These are phyloP conservation scores for Acrocephalus arundinaceus DNA, from an alignment of 2,113 vertebrate genomes.

Conservation along the genomic window DNA sequence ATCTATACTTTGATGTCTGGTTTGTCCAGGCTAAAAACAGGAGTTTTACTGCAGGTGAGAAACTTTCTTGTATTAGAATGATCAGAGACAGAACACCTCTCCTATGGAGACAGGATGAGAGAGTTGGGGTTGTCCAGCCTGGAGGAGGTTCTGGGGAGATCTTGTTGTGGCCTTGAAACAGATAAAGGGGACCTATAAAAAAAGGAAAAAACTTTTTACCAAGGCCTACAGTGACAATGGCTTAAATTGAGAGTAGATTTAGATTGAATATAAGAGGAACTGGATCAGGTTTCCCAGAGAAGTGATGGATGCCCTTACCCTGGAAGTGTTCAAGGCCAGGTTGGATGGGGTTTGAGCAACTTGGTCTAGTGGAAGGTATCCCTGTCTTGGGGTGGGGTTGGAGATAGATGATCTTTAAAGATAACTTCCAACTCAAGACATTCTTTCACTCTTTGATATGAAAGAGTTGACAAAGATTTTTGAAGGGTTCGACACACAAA, in stretches of 20 bases:
- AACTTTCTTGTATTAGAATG: not conserved
- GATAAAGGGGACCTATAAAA: not conserved
- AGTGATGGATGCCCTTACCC: not conserved
- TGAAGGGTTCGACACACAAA: not conserved
- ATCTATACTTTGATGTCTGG: not conserved
- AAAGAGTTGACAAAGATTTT: not conserved
- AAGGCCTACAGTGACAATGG: not conserved
- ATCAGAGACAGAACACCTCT: not conserved
- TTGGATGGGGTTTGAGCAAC: not conserved
- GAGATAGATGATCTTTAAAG: not conserved
- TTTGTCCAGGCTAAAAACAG: not conserved
- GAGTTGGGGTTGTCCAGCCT: not conserved
- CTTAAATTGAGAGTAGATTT: not conserved
- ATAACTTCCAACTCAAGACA: not conserved
- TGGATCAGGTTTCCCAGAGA: not conserved
- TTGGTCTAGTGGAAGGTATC: not conserved
- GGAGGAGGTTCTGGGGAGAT: not conserved
- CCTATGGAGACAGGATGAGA: not conserved
- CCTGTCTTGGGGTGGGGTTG: fast-evolving
- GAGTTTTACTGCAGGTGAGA: not conserved
- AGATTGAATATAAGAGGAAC: not conserved
- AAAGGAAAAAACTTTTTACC: not conserved
- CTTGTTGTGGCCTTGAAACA: not conserved
- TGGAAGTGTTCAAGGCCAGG: not conserved
- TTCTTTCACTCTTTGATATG: not conserved